Conservation (phyloP, 2,113 vertebrate species). For the Gorsachius goisagi region DNA sequence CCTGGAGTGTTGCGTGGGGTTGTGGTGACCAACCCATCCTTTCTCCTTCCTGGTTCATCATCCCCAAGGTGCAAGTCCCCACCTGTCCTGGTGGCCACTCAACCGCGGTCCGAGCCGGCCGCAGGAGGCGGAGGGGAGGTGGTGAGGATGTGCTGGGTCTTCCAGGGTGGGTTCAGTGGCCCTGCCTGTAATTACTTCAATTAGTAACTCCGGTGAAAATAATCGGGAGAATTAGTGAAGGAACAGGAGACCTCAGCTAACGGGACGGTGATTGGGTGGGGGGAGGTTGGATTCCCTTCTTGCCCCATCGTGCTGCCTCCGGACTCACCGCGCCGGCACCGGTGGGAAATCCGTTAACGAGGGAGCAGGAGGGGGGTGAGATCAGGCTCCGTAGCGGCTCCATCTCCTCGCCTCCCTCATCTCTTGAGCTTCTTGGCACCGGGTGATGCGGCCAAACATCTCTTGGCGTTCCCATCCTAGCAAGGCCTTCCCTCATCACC, state of each 20-base stretch:
- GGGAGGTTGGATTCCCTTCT: not conserved
- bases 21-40: too few species aligned
- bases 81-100: not conserved
- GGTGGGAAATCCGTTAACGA: not conserved
- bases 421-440: not conserved
- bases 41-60: not conserved
- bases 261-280: not conserved
- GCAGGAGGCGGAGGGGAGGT: not conserved
- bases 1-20: too few species aligned
- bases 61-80: not conserved
- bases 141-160: not conserved
- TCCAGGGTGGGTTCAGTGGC: not conserved
- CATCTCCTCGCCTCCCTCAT: not conserved
- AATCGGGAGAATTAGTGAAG: not conserved
- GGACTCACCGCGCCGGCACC: fast-evolving
- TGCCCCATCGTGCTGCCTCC: fast-evolving
- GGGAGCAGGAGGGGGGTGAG: not conserved
- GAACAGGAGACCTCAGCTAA: not conserved
- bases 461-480: not conserved
- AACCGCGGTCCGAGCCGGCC: fast-evolving
- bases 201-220: not conserved
- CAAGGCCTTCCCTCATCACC: not conserved
- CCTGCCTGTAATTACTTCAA: not conserved
- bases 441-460: fast-evolving
- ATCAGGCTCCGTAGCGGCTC: fast-evolving